phyloP scores from a whole-genome alignment of 2,113 vertebrate species.

The Pseudonaja textilis region DNA sequence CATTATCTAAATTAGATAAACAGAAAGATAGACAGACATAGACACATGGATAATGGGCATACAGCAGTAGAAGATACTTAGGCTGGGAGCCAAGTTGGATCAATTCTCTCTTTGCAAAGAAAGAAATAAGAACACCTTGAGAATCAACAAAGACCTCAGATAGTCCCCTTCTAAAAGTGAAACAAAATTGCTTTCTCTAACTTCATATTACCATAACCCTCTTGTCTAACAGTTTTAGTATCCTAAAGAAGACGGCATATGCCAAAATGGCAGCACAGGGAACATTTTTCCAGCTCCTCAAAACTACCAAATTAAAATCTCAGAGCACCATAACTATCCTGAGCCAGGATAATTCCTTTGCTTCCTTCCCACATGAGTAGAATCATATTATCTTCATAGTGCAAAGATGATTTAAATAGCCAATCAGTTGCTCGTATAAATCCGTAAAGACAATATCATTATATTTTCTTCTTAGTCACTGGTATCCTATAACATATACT shows the following conservation, averaged over 20 bases:
- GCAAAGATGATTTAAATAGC: neutral
- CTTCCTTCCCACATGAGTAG: neutral
- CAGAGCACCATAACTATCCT: neutral
- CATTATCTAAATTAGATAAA: no score
- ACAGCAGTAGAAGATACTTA: neutral
- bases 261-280: neutral
- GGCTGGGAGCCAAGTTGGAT: neutral
- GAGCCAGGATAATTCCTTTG: neutral
- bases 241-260: neutral
- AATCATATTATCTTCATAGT: neutral
- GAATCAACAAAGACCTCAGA: neutral
- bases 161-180: neutral
- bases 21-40: neutral
- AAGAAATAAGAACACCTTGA: neutral
- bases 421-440: neutral
- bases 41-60: neutral
- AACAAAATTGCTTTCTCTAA: neutral
- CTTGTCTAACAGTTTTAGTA: neutral
- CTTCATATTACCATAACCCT: neutral
- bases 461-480: neutral
- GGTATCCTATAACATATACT: no score
- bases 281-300: neutral
- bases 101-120: neutral
- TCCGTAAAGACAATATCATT: neutral
- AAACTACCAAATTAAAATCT: neutral